Evolutionary conservation across 1,140 invertebrate species (phyloP).

Genomic region (Gonioctena quinquepunctata): DNA sequence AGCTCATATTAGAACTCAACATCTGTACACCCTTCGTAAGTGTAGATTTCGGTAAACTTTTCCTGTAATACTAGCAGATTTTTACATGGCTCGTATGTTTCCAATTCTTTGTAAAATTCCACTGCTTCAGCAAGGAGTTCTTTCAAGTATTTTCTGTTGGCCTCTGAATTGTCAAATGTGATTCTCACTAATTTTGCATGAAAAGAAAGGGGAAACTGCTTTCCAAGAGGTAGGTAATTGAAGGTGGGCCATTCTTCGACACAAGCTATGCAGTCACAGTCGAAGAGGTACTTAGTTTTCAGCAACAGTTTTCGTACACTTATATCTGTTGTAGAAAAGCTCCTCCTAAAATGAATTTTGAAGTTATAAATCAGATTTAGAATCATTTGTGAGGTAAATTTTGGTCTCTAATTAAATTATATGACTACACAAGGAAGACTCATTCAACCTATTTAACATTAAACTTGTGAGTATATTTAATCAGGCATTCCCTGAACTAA

Average conservation of each 20-base stretch:
- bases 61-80: background rate
- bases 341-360: background rate
- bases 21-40: no score
- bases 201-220: background rate
- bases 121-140: background rate
- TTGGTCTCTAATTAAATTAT: no score
- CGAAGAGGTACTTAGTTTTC: conserved; percentile 74
- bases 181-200: background rate
- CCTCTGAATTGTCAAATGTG: background rate
- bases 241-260: conserved; percentile 72
- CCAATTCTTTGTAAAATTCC: background rate
- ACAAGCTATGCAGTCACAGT: conserved; percentile 82
- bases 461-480: no score
- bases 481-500: background rate
- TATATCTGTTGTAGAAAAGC: background rate
- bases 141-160: background rate
- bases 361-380: background rate
- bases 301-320: background rate
- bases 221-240: conserved; percentile 46
- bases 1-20: no score
- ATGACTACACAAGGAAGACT: no score
- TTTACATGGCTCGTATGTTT: background rate
- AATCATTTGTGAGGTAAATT: no score
- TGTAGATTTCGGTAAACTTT: background rate
- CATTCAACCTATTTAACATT: no score